Percentiles rank a stretch among this genome's conserved stretches.
Evolutionary conservation across 2,888 invertebrate species (phyloP).

Genomic region (Conchocele bisecta): DNA sequence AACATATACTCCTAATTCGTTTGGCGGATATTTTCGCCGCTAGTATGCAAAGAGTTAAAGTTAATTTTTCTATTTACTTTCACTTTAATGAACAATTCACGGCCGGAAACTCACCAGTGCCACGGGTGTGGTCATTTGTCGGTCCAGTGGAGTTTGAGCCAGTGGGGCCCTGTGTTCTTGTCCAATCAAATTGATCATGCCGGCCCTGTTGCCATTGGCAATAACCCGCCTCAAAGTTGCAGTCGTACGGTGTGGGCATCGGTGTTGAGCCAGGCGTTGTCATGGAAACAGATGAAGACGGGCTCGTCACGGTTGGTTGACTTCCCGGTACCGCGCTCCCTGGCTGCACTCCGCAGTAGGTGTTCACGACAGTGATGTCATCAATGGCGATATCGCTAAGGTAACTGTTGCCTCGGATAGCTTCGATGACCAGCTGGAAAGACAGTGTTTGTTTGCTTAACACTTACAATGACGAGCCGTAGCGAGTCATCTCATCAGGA

Average conservation of each 20-base stretch:
- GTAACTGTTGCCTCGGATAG: conserved; percentile 68
- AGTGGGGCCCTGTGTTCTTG: conserved; percentile 74
- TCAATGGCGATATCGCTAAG: conserved; percentile 74
- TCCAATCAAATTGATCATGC: conserved; percentile 74
- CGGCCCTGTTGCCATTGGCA: conserved; percentile 72
- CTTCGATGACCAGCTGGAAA: conserved; percentile 70
- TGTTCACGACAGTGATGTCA: conserved; percentile 67
- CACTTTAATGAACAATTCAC: no score
- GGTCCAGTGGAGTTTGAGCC: conserved; percentile 70
- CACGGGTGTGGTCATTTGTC: conserved; percentile 75
- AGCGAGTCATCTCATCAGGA: neutral
- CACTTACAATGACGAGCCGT: neutral
- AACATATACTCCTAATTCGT: no score
- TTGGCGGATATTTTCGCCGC: no score
- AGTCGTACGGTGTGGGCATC: conserved; percentile 67
- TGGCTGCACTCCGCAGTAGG: conserved; percentile 65
- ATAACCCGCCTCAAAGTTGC: conserved; percentile 74
- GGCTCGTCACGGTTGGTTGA: conserved; percentile 53
- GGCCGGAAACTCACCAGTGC: conserved; percentile 72
- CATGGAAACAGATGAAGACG: conserved; percentile 46
- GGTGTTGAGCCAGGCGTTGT: conserved; percentile 57
- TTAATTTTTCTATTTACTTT: no score
- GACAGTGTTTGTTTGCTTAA: no score
- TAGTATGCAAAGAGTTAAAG: no score
- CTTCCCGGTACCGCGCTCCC: conserved; percentile 55